Evolutionary conservation across 2,797 vertebrate genomes (phyloP).

Genomic region (Onychomys arenicola): DNA sequence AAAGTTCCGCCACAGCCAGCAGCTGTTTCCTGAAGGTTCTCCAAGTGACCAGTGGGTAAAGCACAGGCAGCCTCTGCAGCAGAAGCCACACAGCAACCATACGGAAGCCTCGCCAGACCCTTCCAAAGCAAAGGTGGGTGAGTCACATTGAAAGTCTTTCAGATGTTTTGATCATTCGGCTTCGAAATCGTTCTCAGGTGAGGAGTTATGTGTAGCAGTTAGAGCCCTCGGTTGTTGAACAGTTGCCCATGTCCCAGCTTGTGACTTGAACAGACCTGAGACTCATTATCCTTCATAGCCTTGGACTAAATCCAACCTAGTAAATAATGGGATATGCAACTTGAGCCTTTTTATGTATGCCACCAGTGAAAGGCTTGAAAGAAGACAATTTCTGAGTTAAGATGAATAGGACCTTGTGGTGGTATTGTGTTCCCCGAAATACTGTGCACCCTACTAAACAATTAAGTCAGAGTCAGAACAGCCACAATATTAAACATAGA

Average conservation of each 20-base stretch:
- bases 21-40: conserved; percentile 87
- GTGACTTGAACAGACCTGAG: background rate
- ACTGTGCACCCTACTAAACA: too few species aligned
- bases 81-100: conserved; percentile 89
- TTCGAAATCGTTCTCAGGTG: conserved; percentile 8
- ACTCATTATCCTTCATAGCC: background rate
- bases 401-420: too few species aligned
- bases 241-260: background rate
- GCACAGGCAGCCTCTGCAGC: conserved; percentile 88
- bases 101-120: conserved; percentile 90
- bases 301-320: background rate
- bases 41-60: conserved; percentile 90
- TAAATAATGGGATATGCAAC: background rate
- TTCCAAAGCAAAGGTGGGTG: conserved; percentile 88
- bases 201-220: background rate
- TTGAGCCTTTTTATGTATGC: background rate
- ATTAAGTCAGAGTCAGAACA: too few species aligned
- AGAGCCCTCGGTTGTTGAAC: background rate
- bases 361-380: background rate
- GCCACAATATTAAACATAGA: too few species aligned
- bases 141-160: background rate
- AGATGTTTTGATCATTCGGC: conserved; percentile 14
- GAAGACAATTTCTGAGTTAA: background rate
- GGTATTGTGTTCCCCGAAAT: too few species aligned
- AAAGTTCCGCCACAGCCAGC: conserved; percentile 89